phyloP scores from a whole-genome alignment of 2,113 vertebrate species.

The Bombycilla garrulus region DNA sequence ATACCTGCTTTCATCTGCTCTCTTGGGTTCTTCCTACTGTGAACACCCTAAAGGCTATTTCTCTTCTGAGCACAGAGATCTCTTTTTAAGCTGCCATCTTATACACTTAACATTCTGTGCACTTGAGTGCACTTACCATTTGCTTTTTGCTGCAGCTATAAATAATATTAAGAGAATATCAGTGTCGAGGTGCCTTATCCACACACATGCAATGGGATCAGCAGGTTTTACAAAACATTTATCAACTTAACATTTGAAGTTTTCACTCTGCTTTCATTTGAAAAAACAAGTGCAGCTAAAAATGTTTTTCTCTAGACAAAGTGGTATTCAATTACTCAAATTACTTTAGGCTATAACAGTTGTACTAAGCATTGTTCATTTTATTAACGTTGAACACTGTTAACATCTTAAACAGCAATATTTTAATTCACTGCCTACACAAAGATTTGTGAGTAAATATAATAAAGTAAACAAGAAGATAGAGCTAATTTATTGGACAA shows the following conservation, averaged over 20 bases:
- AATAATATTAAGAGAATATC: slow-evolving; percentile 15
- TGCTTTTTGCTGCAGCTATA: slow-evolving; percentile 39
- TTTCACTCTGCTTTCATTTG: background rate
- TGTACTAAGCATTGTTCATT: background rate
- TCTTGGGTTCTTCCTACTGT: background rate
- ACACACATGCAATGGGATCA: background rate
- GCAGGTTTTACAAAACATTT: slow-evolving; percentile 6
- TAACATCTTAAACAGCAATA: background rate
- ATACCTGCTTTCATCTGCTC: slow-evolving; percentile 49
- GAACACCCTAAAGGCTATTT: slow-evolving; percentile 2
- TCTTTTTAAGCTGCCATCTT: slow-evolving; percentile 20
- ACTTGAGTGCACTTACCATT: background rate
- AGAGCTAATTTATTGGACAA: background rate
- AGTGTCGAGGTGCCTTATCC: background rate
- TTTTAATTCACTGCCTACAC: background rate
- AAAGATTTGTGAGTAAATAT: background rate
- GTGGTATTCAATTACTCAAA: background rate
- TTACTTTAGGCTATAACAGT: background rate
- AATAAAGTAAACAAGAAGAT: background rate
- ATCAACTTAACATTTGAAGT: background rate
- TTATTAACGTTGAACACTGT: background rate
- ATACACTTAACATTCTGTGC: slow-evolving; percentile 24
- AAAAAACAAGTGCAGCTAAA: background rate
- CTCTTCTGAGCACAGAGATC: background rate
- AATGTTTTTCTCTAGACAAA: background rate